Evolutionary conservation across 2,797 vertebrate species (phyloP).

Genomic region (Tadarida brasiliensis): DNA sequence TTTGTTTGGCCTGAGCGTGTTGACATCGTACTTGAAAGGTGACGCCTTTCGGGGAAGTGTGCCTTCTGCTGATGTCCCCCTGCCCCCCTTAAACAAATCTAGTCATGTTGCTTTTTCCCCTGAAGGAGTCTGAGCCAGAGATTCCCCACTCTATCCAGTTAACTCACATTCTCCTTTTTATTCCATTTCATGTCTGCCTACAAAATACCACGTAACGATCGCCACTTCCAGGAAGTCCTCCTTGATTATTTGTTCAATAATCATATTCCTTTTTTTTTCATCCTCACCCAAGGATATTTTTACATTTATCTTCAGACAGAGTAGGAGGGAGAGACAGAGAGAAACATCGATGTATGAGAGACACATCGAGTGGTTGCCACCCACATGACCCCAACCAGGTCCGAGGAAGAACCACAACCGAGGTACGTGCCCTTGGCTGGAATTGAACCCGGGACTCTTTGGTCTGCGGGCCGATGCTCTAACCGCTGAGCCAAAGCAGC

Average conservation of each 20-base stretch:
- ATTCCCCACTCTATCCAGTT: not conserved
- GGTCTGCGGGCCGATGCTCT: no score
- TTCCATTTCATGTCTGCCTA: not conserved
- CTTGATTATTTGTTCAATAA: not conserved
- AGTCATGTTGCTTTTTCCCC: not conserved
- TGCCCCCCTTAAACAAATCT: rapidly evolving
- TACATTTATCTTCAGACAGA: no score
- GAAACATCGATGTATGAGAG: no score
- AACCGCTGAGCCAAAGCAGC: no score
- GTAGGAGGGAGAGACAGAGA: no score
- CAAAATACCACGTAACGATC: not conserved
- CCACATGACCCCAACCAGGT: no score
- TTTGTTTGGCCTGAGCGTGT: not conserved
- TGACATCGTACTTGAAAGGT: not conserved
- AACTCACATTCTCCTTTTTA: not conserved
- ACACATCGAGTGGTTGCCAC: no score
- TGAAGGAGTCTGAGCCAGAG: not conserved
- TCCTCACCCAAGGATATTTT: no score
- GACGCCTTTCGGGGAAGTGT: not conserved
- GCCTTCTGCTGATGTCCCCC: not conserved
- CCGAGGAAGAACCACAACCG: no score
- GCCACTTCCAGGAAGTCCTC: not conserved
- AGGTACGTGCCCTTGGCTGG: no score
- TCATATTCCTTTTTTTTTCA: not conserved
- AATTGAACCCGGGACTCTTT: no score